phyloP scores from a whole-genome alignment of 2,113 vertebrate species.

The Hydrolagus affinis region DNA sequence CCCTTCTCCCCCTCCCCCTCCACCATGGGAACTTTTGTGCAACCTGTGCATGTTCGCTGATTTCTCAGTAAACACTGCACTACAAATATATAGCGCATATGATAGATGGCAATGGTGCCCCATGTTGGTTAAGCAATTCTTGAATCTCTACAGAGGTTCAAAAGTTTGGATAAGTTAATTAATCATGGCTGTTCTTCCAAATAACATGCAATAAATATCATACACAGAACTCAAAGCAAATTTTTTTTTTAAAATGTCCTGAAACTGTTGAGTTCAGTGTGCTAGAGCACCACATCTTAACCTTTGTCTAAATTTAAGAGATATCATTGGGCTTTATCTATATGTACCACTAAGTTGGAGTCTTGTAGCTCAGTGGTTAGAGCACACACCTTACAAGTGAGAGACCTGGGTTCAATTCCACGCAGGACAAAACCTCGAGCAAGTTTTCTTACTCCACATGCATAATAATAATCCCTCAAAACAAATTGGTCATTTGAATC shows the following conservation, averaged over 20 bases:
- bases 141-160: background rate
- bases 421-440: too few species aligned
- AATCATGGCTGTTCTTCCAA: background rate
- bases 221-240: background rate
- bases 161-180: background rate
- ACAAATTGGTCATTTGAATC: too few species aligned
- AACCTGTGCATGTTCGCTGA: too few species aligned
- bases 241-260: background rate
- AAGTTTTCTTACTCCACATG: too few species aligned
- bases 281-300: background rate
- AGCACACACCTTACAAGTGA: too few species aligned
- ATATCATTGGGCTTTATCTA: background rate
- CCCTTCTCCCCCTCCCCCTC: too few species aligned
- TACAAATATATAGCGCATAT: background rate
- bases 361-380: too few species aligned
- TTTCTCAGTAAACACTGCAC: background rate
- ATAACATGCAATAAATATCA: background rate
- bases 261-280: background rate
- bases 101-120: background rate
- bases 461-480: too few species aligned
- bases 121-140: background rate
- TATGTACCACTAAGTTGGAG: slow-evolving; percentile 22
- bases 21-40: background rate
- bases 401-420: too few species aligned
- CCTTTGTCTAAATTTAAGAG: background rate